phyloP scores from a whole-genome alignment of 2,888 invertebrate species.

The Lathronympha strigana region DNA sequence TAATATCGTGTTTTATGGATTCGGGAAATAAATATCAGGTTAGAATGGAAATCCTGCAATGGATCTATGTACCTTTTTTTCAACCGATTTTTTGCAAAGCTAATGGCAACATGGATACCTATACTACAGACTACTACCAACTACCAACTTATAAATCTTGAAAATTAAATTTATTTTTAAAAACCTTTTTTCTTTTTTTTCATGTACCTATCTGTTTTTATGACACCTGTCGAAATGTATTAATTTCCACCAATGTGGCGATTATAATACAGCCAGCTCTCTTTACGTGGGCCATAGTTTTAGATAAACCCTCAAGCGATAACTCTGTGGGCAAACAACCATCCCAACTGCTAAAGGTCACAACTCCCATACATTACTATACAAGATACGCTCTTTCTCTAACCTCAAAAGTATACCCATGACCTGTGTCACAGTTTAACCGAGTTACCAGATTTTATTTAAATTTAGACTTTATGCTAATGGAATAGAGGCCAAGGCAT shows the following conservation, averaged over 20 bases:
- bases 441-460: not conserved
- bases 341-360: not conserved
- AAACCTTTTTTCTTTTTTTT: not conserved
- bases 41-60: no score
- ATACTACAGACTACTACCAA: no score
- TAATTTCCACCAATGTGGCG: not conserved
- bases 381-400: conserved; percentile 8
- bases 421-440: conserved; percentile 30
- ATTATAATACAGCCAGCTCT: not conserved
- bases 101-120: no score
- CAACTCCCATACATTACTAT: not conserved
- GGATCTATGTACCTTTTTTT: no score
- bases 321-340: not conserved
- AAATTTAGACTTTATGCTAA: conserved; percentile 1
- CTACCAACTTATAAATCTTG: no score
- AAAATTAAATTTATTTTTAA: no score
- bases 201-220: not conserved
- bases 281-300: conserved; percentile 10
- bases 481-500: not conserved
- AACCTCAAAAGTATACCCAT: conserved; percentile 7
- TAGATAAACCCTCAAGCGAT: conserved; percentile 18
- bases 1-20: no score
- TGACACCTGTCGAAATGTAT: not conserved
- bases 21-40: no score
- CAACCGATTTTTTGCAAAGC: no score